phyloP scores from a whole-genome alignment of 2,113 vertebrate species.

The Ceuthmochares aereus region DNA sequence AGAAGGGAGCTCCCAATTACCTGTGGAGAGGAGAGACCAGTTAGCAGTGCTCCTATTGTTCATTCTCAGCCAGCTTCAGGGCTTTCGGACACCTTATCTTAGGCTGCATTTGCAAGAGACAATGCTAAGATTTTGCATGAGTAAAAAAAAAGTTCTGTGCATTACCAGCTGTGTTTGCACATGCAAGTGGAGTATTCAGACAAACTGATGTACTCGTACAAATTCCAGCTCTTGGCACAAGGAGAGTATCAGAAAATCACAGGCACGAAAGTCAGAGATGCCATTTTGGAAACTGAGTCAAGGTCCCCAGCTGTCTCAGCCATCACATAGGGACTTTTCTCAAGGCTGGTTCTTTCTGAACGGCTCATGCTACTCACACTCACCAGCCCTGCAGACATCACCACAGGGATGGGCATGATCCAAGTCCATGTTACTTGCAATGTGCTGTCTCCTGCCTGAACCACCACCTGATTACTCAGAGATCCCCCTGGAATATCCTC shows the following conservation, averaged over 20 bases:
- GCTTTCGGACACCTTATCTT: background rate
- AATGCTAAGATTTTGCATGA: background rate
- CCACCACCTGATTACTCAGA: background rate
- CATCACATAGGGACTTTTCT: background rate
- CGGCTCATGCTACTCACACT: background rate
- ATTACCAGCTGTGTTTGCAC: background rate
- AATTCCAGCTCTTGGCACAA: background rate
- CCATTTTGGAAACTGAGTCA: background rate
- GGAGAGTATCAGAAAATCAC: background rate
- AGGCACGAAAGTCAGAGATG: background rate
- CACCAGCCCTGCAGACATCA: background rate
- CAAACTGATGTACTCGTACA: background rate
- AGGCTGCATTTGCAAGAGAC: background rate
- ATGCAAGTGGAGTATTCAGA: background rate
- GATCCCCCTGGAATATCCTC: background rate
- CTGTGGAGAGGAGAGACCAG: constrained; percentile 68
- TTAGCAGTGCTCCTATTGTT: background rate
- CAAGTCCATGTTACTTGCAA: background rate
- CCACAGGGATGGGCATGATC: background rate
- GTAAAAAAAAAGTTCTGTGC: background rate
- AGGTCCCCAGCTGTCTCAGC: background rate
- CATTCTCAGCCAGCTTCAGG: background rate
- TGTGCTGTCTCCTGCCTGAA: background rate
- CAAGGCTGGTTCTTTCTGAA: background rate
- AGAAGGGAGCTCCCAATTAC: constrained; percentile 98